Evolutionary conservation across 2,113 vertebrate genomes (phyloP).

Genomic region (Melanerpes aurifrons): DNA sequence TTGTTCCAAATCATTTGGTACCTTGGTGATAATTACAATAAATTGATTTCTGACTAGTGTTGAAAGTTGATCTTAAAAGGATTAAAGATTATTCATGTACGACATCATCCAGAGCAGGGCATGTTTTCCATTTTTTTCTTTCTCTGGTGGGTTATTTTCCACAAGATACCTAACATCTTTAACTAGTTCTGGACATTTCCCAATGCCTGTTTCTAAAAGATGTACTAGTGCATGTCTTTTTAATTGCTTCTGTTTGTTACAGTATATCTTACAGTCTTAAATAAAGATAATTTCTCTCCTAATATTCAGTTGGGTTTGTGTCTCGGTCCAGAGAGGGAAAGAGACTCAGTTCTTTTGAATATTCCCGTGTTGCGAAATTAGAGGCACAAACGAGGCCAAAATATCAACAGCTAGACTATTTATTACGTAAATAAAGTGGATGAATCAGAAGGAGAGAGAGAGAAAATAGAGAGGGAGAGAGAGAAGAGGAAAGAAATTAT

Average conservation of each 20-base stretch:
- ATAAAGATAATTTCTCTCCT: constrained; percentile 45
- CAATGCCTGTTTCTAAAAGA: constrained; percentile 35
- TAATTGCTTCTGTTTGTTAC: constrained; percentile 69
- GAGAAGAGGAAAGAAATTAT: too few relatives aligned
- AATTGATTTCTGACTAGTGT: constrained; percentile 10
- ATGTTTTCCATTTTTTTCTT: neutral
- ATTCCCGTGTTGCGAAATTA: too few relatives aligned
- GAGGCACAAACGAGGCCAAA: too few relatives aligned
- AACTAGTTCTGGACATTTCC: neutral
- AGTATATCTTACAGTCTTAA: constrained; percentile 52
- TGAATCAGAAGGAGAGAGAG: too few relatives aligned
- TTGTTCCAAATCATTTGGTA: neutral
- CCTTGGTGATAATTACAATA: neutral
- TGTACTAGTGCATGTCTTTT: constrained; percentile 72
- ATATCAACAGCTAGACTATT: too few relatives aligned
- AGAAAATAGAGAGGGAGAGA: too few relatives aligned
- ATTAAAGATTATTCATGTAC: neutral
- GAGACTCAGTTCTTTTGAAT: too few relatives aligned
- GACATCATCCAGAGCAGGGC: neutral
- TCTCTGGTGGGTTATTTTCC: neutral
- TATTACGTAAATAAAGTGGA: too few relatives aligned
- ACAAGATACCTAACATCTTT: neutral
- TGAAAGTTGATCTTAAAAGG: neutral
- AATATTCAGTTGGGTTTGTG: constrained; percentile 8
- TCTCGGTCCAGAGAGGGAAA: too few relatives aligned